These are phyloP conservation scores for Trididemnum clinides DNA, from an alignment of 23 tunicate species.

Conservation along the genomic window DNA sequence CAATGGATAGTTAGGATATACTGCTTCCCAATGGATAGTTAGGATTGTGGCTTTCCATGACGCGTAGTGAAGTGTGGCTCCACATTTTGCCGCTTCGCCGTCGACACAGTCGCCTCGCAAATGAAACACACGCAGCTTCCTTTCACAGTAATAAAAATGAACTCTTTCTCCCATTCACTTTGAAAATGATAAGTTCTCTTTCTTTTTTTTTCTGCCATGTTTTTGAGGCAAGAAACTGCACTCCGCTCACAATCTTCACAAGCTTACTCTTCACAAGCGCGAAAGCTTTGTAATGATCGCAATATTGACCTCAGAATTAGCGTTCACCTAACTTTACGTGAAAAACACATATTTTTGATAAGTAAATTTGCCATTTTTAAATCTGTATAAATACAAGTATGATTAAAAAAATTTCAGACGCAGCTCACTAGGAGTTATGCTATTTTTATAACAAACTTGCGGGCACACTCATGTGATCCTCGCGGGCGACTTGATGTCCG, in stretches of 20 bases:
- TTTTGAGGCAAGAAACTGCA: not conserved
- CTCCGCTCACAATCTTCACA: not conserved
- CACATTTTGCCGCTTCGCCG: not conserved
- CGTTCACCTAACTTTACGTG: not conserved
- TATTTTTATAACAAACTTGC: not conserved
- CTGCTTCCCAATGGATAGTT: no score
- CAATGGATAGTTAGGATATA: not conserved
- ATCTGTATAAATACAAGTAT: not conserved
- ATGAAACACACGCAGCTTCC: not conserved
- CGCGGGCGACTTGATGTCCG: not conserved
- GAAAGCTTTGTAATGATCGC: not conserved
- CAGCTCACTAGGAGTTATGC: not conserved
- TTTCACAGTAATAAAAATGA: conserved; percentile 3
- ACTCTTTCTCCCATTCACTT: not conserved
- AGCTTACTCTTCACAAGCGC: not conserved
- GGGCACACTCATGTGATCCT: not conserved
- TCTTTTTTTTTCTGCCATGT: not conserved
- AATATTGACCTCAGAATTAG: not conserved
- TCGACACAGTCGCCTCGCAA: not conserved
- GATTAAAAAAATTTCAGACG: not conserved
- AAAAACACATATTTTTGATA: not conserved
- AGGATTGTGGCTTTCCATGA: not conserved
- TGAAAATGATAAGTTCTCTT: not conserved
- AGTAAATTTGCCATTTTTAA: not conserved
- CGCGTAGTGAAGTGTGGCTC: not conserved